These are phyloP conservation scores for Boulengeromyrus knoepffleri DNA, from an alignment of 2,113 vertebrate species.

Conservation along the genomic window DNA sequence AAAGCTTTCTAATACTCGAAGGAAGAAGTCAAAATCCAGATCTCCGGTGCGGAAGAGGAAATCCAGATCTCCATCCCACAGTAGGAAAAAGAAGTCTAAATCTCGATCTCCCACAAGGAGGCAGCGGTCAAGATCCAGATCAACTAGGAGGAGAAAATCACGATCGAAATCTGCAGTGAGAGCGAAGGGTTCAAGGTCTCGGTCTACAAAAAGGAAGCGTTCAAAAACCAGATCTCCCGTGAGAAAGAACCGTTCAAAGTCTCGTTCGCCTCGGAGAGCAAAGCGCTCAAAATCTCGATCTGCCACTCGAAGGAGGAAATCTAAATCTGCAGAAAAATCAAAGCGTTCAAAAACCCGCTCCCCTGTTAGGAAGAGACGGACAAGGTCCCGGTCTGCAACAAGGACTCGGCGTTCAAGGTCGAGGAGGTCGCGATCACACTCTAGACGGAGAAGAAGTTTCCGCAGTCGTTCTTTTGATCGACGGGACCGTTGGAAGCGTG, in stretches of 20 bases:
- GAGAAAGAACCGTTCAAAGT: slow-evolving; percentile 44
- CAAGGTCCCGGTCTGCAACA: slow-evolving; percentile 53
- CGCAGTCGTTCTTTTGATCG: slow-evolving; percentile 83
- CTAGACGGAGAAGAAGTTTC: slow-evolving; percentile 70
- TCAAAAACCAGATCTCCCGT: slow-evolving; percentile 46
- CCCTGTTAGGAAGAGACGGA: slow-evolving; percentile 53
- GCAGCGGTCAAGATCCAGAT: slow-evolving; percentile 51
- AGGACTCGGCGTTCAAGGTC: slow-evolving; percentile 57
- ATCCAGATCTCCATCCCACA: slow-evolving; percentile 54
- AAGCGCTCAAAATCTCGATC: slow-evolving; percentile 55
- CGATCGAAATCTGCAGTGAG: slow-evolving; percentile 55
- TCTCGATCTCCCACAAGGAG: slow-evolving; percentile 56
- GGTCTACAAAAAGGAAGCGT: slow-evolving; percentile 41
- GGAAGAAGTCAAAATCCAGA: slow-evolving; percentile 53
- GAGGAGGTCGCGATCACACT: slow-evolving; percentile 72
- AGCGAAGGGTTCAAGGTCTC: slow-evolving; percentile 55
- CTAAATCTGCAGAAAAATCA: slow-evolving; percentile 51
- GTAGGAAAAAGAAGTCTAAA: slow-evolving; percentile 53
- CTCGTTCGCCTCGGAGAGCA: slow-evolving; percentile 15
- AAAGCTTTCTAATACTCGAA: slow-evolving; percentile 41
- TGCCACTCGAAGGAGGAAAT: slow-evolving; percentile 51
- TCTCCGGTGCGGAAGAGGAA: slow-evolving; percentile 55
- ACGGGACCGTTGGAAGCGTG: slow-evolving; percentile 74
- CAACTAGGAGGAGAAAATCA: slow-evolving; percentile 49
- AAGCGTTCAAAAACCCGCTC: slow-evolving; percentile 61